Base-by-base conservation (phyloP, 2,888 invertebrate genomes). In the Pristionchus mayeri region DNA sequence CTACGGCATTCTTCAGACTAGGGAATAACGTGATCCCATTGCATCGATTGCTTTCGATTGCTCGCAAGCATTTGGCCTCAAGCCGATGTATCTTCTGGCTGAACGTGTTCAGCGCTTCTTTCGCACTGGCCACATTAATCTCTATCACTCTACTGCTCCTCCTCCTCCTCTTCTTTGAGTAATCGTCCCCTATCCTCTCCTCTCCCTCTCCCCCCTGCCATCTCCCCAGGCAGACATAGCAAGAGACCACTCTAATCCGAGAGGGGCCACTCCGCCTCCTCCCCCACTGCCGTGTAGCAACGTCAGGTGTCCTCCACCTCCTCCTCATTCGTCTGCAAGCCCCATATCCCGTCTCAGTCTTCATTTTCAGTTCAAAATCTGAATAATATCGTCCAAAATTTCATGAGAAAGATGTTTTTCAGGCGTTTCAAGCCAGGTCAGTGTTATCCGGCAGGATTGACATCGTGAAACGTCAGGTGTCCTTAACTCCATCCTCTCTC, bases 121-220 rank as follows among this genome's bases (percentile, higher is more conserved):
- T 13, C 71, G 4, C 71, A n/a, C n/a, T n/a, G 71, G 71, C 71
- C 40, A 40, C 71, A 71, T 71, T 71, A 71, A 71, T 71, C 57
- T 80, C 80, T 50, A 57, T 82, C 63, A 34, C 81, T 82, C 27
- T 60, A 3, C 44, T 40, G 48, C 63, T 63, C 30, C n/a, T n/a
- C 9, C 48, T 18, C 11, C 37, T 21, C 34, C 60, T 44, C 11
- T 48, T 63, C 63, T 9, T 44, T 34, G n/a, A n/a, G n/a, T n/a
- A n/a, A n/a, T n/a, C n/a, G n/a, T n/a, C n/a, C 54, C n/a, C n/a
- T 37, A 13, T 79, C 54, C n/a, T n/a, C 6, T 30, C 54, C n/a
- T 37, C 57, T 27, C 3, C 37, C 79, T 40, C 80, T 40, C 34
- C 30, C 40, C 40, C 75, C 40, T 57, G 0, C 40, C n/a, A n/a